These are phyloP conservation scores for Danaus plexippus DNA, from an alignment of 1,140 invertebrate species.

Conservation along the genomic window DNA sequence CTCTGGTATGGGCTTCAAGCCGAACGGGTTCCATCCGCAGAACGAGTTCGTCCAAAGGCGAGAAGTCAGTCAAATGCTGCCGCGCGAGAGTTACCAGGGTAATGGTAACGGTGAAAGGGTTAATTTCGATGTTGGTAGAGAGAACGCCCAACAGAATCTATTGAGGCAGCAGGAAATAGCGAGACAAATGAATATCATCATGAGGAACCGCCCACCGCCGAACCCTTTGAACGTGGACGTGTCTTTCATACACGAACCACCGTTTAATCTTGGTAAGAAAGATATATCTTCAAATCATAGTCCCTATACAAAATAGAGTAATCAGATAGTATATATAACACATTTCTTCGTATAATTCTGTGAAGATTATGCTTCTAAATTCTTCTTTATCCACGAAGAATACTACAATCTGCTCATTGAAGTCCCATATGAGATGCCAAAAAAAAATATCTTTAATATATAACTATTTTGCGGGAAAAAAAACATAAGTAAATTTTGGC, in stretches of 20 bases:
- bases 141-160: slow-evolving; percentile 44
- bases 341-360: too few species aligned
- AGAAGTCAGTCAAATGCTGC: slow-evolving; percentile 41
- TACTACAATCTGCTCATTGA: too few species aligned
- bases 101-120: slow-evolving; percentile 39
- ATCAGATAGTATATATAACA: background rate
- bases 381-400: too few species aligned
- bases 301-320: background rate
- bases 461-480: too few species aligned
- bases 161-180: slow-evolving; percentile 57
- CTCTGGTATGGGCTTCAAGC: slow-evolving; percentile 44
- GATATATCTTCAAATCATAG: background rate
- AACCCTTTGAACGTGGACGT: slow-evolving; percentile 61
- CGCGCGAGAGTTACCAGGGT: slow-evolving; percentile 37
- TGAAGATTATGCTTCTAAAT: too few species aligned
- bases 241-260: slow-evolving; percentile 53
- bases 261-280: slow-evolving; percentile 54
- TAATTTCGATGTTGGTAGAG: slow-evolving; percentile 40
- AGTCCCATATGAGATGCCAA: too few species aligned
- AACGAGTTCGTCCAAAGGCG: slow-evolving; percentile 51
- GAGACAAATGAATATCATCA: slow-evolving; percentile 53
- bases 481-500: too few species aligned
- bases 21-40: slow-evolving; percentile 51
- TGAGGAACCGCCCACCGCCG: slow-evolving; percentile 53
- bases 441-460: too few species aligned